Base-by-base conservation (phyloP, 2,113 vertebrate genomes). In the Harpagus bidentatus region DNA sequence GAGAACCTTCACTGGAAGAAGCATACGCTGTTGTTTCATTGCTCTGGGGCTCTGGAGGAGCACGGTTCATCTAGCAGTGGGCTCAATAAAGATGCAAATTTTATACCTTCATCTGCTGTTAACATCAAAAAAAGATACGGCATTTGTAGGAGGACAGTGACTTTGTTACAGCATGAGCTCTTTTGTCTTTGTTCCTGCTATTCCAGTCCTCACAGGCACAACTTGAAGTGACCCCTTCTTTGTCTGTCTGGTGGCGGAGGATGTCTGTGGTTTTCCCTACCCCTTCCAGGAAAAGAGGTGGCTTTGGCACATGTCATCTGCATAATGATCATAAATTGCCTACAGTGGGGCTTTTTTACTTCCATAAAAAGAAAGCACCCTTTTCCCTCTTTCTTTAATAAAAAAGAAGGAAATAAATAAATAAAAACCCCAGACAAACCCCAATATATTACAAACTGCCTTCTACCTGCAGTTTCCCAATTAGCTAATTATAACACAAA, bases 401-500 rank as follows among this genome's bases (percentile, higher is more conserved):
- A 78, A 52, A 94, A 71, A 72, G 34, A 31, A 82, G 66, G 12
- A 74, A 91, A 89, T 83, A 76, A 93, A 78, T 63, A 70, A 69
- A 76, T 67, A 85, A 86, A 77, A 58, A 12, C 22, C 34, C 34
- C 8, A 94, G 95, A 85, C 70, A 82, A 96, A 87, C 32, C 7
- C 43, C 73, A 58, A 0, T 61, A 7, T 65, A 56, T 95, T 95
- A 80, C 77, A 95, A 88, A 58, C 76, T 96, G 96, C 97, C 92
- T 97, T 96, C 88, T 97, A 97, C 96, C 97, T 97, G 95, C 47
- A 92, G 95, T 97, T 97, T 94, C 95, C 95, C 97, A 98, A 97
- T 97, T 98, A 98, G 93, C 96, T 97, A 96, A 94, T 98, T 98
- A 96, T 92, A 95, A 97, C 93, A 90, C 95, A 95, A 85, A 98